Conservation (phyloP, 2,113 vertebrate genomes). For the Ictidomys tridecemlineatus region DNA sequence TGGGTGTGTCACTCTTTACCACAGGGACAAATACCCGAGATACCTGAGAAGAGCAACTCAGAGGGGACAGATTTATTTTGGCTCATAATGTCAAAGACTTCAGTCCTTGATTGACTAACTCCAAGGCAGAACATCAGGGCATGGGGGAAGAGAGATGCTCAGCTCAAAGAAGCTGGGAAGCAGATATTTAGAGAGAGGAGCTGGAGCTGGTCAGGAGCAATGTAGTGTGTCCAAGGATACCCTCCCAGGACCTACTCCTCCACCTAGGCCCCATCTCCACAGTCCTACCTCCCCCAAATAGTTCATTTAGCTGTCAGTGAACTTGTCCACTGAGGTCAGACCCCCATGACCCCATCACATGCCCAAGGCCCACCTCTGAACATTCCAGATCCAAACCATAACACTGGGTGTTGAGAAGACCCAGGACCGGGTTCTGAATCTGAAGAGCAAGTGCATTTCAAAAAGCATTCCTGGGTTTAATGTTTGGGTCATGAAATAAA, state of each 20-base stretch:
- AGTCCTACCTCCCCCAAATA: not conserved
- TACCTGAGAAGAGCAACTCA: not conserved
- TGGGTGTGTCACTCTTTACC: too few species aligned
- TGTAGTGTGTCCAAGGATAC: too few species aligned
- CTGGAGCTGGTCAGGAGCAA: too few species aligned
- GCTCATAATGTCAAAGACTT: not conserved
- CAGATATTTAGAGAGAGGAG: not conserved
- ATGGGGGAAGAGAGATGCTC: too few species aligned
- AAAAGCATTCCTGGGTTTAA: not conserved
- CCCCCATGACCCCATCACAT: not conserved
- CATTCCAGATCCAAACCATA: not conserved
- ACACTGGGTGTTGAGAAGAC: rapidly evolving
- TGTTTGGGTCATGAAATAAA: not conserved
- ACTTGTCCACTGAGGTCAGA: not conserved
- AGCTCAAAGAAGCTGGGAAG: not conserved
- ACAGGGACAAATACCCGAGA: too few species aligned
- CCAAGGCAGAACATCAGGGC: too few species aligned
- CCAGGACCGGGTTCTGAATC: not conserved
- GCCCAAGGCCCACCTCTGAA: not conserved
- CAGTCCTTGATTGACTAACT: not conserved
- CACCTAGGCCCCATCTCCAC: too few species aligned
- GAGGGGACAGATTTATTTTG: not conserved
- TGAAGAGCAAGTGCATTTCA: not conserved
- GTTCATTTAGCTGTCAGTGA: not conserved
- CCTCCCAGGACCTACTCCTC: not conserved